A percentile compares a stretch with the other conserved stretches of the same genome.
Evolutionary conservation across 2,113 vertebrate species (phyloP).

Genomic region (Zosterops hypoxanthus): DNA sequence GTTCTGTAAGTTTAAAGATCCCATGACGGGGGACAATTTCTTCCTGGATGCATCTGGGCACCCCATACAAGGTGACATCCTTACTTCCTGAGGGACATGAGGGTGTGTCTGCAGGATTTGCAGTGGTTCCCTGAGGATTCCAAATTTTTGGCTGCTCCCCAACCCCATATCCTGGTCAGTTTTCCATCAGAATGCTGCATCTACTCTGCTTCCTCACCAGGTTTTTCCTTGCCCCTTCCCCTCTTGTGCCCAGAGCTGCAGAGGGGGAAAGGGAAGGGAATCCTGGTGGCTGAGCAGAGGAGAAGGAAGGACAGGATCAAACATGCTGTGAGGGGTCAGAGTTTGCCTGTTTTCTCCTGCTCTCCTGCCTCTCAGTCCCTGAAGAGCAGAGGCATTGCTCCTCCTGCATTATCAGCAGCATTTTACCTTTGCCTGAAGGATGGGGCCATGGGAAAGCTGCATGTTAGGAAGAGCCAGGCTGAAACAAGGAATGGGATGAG

Average conservation of each 20-base stretch:
- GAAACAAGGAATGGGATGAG: neutral
- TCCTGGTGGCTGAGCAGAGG: accelerated
- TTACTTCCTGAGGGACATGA: neutral
- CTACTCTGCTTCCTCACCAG: neutral
- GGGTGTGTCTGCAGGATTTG: neutral
- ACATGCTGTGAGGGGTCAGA: neutral
- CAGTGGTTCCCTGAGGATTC: neutral
- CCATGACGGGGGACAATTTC: neutral
- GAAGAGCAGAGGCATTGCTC: neutral
- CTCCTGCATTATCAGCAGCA: neutral
- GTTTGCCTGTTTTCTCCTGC: neutral
- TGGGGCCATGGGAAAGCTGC: neutral
- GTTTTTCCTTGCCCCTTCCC: neutral
- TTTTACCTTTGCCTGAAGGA: neutral
- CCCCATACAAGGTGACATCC: neutral
- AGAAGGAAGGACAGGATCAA: neutral
- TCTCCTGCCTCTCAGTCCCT: neutral
- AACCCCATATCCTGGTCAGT: neutral
- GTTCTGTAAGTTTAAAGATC: neutral
- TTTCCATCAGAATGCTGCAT: neutral
- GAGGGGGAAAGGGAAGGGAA: neutral
- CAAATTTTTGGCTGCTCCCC: neutral
- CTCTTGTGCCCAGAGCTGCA: neutral
- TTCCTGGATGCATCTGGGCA: neutral
- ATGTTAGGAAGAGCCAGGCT: neutral